Base-by-base conservation (phyloP, 2,797 vertebrate genomes). In the Sylvilagus floridanus region DNA sequence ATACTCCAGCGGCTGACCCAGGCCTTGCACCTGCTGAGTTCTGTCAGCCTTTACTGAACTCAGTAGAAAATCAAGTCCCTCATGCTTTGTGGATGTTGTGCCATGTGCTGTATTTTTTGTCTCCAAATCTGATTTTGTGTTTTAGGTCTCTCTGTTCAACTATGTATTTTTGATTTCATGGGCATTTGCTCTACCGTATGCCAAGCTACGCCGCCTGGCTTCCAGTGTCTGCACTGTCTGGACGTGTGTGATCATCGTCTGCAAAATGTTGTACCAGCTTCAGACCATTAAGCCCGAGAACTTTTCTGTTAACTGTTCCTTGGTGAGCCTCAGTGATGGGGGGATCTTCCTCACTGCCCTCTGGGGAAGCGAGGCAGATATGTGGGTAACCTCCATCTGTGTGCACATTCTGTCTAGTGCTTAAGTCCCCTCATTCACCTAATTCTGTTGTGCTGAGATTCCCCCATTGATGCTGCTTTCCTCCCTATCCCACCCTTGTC, bases 241-340 rank as follows among this genome's bases (percentile, higher is more conserved):
- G 99, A 99, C 99, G 0, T 99, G 99, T 97, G 99, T 99, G 97
- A 98, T 99, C 98, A 99, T 99, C 90, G 98, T 99, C 97, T 99
- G 99, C 98, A 99, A 99, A 98, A 99, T 99, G 99, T 98, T 99
- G 96, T 99, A 99, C 98, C 99, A 99, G 98, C 99, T 99, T 68
- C 96, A 98, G 88, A 98, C 98, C 88, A 99, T 99, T 97, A 75
- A 99, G 26, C 99, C 99, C 9, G 5, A 37, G 7, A 93, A 63
- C 12, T 99, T 99, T 98, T 99, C 99, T 94, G 98, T 97, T 79
- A 99, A 97, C 94, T 99, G 99, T 98, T 85, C 96, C 37, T 94
- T 98, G 98, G 99, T 99, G 97, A 98, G 98, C 98, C 32, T 96
- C 21, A 0, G n/a, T 66, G 57, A 75, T 2, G 11, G 75, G 37